A percentile compares a stretch with the other conserved stretches of the same genome.
Evolutionary conservation across 2,113 vertebrate species (phyloP).

Genomic region (Carassius auratus): DNA sequence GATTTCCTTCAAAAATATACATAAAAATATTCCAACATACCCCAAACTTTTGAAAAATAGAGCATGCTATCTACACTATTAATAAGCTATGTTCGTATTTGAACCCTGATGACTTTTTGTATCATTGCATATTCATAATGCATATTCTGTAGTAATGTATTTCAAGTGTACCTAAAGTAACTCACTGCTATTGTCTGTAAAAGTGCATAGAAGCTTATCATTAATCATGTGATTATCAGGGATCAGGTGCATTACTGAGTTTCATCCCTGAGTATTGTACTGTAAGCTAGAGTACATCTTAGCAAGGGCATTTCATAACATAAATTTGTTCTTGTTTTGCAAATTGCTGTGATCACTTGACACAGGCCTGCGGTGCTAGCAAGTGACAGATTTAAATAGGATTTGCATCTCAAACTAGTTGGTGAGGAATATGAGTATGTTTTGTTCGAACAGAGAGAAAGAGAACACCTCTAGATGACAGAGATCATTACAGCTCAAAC

Average conservation of each 20-base stretch:
- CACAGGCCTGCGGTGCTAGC: not conserved
- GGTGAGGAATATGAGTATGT: constrained; percentile 44
- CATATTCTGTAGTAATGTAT: not conserved
- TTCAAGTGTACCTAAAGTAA: not conserved
- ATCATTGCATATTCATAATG: not conserved
- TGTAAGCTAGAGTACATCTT: not conserved
- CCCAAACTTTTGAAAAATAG: no score
- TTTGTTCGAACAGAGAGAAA: constrained; percentile 1
- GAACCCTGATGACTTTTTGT: not conserved
- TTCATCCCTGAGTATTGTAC: not conserved
- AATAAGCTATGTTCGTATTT: not conserved
- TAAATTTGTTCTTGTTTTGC: constrained; percentile 55
- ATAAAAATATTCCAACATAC: no score
- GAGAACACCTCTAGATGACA: constrained; percentile 35
- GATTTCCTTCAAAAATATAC: no score
- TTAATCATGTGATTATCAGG: constrained; percentile 1
- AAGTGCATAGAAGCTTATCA: not conserved
- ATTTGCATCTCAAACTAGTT: constrained; percentile 50
- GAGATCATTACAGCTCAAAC: constrained; percentile 36
- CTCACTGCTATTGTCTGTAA: no score
- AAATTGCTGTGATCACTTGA: constrained; percentile 52
- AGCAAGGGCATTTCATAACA: constrained; percentile 37
- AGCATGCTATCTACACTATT: not conserved
- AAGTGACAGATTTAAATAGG: no score
- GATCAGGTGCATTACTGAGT: constrained; percentile 26